Conservation (phyloP, 2,888 invertebrate species). For the Papilio gigon region DNA sequence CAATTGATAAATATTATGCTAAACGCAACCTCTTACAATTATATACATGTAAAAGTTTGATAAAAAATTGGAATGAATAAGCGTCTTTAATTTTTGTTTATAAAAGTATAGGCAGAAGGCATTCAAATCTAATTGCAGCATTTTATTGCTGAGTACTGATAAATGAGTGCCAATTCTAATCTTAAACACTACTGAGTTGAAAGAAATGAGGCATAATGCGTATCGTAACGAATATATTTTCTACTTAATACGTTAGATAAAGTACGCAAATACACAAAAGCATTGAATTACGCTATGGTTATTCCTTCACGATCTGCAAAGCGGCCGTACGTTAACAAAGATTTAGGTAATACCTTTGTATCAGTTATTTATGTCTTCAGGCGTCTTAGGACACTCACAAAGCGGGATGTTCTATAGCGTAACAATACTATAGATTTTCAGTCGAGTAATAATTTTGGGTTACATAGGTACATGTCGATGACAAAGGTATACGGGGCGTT, state of each 20-base stretch:
- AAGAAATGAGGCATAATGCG: background rate
- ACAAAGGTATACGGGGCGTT: too few species aligned
- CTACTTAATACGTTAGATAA: background rate
- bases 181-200: background rate
- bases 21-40: too few species aligned
- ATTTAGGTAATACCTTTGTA: conserved; percentile 14
- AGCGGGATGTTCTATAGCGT: background rate
- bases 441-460: background rate
- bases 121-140: too few species aligned
- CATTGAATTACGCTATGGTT: background rate
- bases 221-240: background rate
- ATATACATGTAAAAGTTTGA: too few species aligned
- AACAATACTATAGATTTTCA: background rate
- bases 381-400: background rate
- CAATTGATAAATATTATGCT: too few species aligned
- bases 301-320: background rate
- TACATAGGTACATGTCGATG: too few species aligned
- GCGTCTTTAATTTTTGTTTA: background rate
- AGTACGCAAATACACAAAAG: background rate
- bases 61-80: background rate
- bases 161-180: too few species aligned
- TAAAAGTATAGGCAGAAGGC: too few species aligned
- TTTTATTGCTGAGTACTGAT: too few species aligned
- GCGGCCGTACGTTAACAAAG: background rate
- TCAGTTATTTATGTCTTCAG: conserved; percentile 5